These are phyloP conservation scores for Seriola dumerili DNA, from an alignment of 2,113 vertebrate species.

Conservation along the genomic window DNA sequence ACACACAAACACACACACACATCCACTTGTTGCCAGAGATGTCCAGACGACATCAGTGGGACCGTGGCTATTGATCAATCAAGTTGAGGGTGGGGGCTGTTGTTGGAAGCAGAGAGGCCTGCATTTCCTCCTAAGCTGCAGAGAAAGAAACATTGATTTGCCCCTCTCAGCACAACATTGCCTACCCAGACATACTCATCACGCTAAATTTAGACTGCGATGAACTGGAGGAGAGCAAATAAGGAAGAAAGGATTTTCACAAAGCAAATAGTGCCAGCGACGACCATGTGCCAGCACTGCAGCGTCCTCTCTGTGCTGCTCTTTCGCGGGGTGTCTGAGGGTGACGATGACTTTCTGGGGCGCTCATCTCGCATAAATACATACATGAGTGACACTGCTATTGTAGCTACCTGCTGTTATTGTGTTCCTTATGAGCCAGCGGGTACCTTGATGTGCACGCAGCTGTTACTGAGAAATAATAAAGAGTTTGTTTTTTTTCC, in stretches of 20 bases:
- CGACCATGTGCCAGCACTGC: conserved; percentile 43
- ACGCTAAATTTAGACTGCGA: conserved; percentile 72
- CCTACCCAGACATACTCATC: conserved; percentile 63
- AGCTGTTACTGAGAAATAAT: neutral
- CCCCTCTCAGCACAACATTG: conserved; percentile 65
- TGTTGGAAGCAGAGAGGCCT: conserved; percentile 54
- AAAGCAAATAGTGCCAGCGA: conserved; percentile 14
- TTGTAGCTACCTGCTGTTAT: neutral
- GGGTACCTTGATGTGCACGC: neutral
- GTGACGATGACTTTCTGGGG: conserved; percentile 29
- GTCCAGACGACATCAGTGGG: conserved; percentile 17
- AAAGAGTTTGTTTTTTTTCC: neutral
- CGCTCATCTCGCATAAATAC: conserved; percentile 14
- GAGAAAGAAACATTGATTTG: conserved; percentile 75
- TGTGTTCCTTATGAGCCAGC: conserved; percentile 8
- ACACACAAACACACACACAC: neutral
- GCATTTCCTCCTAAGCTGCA: conserved; percentile 71
- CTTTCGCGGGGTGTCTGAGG: conserved; percentile 9
- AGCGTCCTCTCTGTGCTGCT: conserved; percentile 13
- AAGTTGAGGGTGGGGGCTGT: conserved; percentile 38
- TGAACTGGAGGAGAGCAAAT: conserved; percentile 48
- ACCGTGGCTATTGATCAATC: conserved; percentile 55
- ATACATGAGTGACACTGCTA: conserved; percentile 4
- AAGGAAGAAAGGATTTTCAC: conserved; percentile 26
- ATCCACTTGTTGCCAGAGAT: conserved; percentile 40